Evolutionary conservation across 2,888 invertebrate species (phyloP), one percentile per base, ranked within the genome.

Genomic region (Torymus texanus): DNA sequence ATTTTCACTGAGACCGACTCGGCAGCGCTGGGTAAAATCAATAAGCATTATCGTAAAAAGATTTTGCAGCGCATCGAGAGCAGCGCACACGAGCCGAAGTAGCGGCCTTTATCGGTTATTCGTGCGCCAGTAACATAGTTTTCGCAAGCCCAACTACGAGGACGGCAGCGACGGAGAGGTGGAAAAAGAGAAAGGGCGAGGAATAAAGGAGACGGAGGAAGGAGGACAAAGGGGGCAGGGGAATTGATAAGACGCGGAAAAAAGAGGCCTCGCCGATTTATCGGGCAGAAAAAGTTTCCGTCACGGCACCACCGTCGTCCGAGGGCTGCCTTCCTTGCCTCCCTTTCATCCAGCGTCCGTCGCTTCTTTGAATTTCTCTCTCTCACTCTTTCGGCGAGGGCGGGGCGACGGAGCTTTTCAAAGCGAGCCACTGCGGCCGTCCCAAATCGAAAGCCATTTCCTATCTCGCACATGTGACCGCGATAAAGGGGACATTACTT

Each of bases 391-490:
- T 41, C 41, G 41, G 10, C 16, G 21, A 51, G 29, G 12, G 8
- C 18, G 2, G 16, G 13, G 24, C 50, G 29, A 24, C 55, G 11
- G 14, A 73, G 70, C 55, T 55, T 78, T 79, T 82, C 65, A 18
- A 61, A 70, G 61, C 29, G 53, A 80, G 77, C 29, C 82, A 78
- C 82, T 82, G 74, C 62, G 41, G 8, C 73, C 61, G 50, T 61
- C 66, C 67, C 55, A 72, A 75, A 75, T 75, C 81, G 80, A 81
- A 75, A 81, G 78, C 82, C 81, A 70, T 79, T 84, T 82, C 81
- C 81, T 83, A 83, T 81, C 79, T 51, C 53, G 24, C 50, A 50
- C 73, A 75, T 75, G 75, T 79, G 72, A 75, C 58, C 55, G 68
- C 65, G 50, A 66, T 66, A 41, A 8, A 5, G 41, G 10, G 8